phyloP scores from a whole-genome alignment of 2,888 invertebrate species.

The Andricus curvator region DNA sequence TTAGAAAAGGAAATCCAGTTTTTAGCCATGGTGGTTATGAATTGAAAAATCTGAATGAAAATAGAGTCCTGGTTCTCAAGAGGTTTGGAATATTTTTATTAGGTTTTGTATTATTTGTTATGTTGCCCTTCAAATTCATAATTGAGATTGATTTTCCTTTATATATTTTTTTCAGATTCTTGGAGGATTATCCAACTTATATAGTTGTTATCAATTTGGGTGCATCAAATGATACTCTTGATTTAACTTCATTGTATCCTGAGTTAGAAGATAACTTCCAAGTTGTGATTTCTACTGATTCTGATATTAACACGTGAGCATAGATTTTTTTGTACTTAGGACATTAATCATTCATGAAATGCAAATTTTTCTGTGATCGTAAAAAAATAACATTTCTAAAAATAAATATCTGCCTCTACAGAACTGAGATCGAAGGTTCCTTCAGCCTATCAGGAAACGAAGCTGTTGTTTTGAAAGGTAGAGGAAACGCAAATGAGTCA shows the following conservation, averaged over 20 bases:
- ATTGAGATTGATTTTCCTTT: slow-evolving; percentile 16
- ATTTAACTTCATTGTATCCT: slow-evolving; percentile 62
- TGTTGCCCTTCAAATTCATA: background rate
- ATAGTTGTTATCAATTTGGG: slow-evolving; percentile 64
- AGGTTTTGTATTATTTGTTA: background rate
- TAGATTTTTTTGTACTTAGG: background rate
- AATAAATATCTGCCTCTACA: background rate
- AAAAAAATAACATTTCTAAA: background rate
- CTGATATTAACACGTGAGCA: slow-evolving; percentile 48
- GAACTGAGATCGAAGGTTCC: background rate
- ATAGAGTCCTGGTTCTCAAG: slow-evolving; percentile 62
- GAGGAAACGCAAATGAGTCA: background rate
- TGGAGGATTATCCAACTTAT: slow-evolving; percentile 59
- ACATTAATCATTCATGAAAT: too few species aligned
- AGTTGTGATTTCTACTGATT: slow-evolving; percentile 44
- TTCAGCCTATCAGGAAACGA: slow-evolving; percentile 52
- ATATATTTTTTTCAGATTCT: slow-evolving; percentile 54
- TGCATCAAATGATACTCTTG: slow-evolving; percentile 54
- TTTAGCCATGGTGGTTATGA: slow-evolving; percentile 65
- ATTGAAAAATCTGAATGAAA: slow-evolving; percentile 61
- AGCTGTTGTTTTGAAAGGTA: slow-evolving; percentile 53
- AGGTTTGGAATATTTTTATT: slow-evolving; percentile 57
- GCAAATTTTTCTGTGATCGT: too few species aligned
- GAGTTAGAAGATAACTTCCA: slow-evolving; percentile 57
- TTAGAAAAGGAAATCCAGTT: slow-evolving; percentile 61